Base-by-base conservation (phyloP, 2,888 invertebrate genomes). In the Smittia aterrima region DNA sequence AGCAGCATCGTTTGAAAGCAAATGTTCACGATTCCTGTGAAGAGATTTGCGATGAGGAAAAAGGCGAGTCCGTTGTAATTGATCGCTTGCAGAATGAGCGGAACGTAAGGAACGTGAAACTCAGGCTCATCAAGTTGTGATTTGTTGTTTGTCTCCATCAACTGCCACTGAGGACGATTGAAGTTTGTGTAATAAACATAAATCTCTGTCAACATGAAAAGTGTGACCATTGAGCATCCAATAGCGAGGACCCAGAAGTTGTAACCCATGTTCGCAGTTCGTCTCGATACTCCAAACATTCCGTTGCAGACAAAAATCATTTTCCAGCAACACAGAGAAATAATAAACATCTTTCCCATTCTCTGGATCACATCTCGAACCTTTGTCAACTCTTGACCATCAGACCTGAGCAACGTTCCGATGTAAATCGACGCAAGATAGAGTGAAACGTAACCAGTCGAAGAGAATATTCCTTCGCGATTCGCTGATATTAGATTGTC, bases 381-480 rank as follows among this genome's bases (percentile, higher is more conserved):
- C 38, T 72, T 72, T 4, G 40, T 1, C 9, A 62, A 16, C 18
- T 72, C 72, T 1, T 62, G 58, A 3, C 70, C 70, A 32, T 76
- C 75, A 11, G 75, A 76, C 27, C 81, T 81, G 32, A 90, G 79
- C 71, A 86, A 79, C 76, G 84, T 82, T 53, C 90, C 90, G 72
- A 91, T 80, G 77, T 87, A 85, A 73, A 90, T 87, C 25, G 92
- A 90, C 76, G 90, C 86, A 75, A 96, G 85, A 82, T 95, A 96
- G 3, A 98, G 83, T 0, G 92, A 87, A 0, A 95, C 84, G 81
- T 94, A 98, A 1, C 98, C 98, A 0, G 92, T 84, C 41, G 90
- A 85, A 0, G 98, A 96, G 22, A 89, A 87, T 47, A 98, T 83
- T 0, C 98, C 98, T 84, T 99, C 98, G 75, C 93, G 88, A 82